phyloP scores from a whole-genome alignment of 2,113 vertebrate genomes.

The Gulo gulo region DNA sequence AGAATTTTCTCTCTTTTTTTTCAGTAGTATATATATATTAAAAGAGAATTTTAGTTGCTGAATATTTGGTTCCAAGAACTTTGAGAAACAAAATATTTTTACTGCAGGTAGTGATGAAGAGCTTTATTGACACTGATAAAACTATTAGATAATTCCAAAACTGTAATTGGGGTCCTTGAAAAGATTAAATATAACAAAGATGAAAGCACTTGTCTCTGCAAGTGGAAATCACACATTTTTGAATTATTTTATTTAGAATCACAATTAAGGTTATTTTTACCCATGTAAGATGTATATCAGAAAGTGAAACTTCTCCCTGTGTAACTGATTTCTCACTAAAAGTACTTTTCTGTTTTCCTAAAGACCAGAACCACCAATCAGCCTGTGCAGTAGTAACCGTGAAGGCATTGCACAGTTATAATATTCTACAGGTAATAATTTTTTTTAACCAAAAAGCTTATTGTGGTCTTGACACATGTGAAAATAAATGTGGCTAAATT shows the following conservation, averaged over 20 bases:
- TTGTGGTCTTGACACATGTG: not conserved
- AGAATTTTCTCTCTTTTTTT: not conserved
- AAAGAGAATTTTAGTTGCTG: slow-evolving; percentile 4
- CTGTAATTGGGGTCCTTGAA: not conserved
- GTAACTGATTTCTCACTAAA: not conserved
- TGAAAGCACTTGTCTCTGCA: not conserved
- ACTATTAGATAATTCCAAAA: slow-evolving; percentile 11
- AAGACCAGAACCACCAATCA: not conserved
- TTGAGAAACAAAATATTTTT: slow-evolving; percentile 12
- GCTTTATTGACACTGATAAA: not conserved
- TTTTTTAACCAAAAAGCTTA: not conserved
- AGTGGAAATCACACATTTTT: not conserved
- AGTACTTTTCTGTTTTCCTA: not conserved
- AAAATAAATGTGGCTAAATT: not conserved
- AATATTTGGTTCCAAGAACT: not conserved
- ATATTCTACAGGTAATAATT: not conserved
- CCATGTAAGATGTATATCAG: not conserved
- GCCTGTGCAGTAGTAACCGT: not conserved
- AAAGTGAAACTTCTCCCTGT: not conserved
- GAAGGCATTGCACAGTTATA: not conserved
- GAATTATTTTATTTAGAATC: not conserved
- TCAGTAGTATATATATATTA: not conserved
- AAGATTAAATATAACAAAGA: not conserved
- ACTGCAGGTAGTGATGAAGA: not conserved
- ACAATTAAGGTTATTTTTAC: not conserved